A percentile compares a stretch with the other conserved stretches of the same genome.
Conservation (phyloP, 2,888 invertebrate genomes). For the Opisthograptis luteolata region DNA sequence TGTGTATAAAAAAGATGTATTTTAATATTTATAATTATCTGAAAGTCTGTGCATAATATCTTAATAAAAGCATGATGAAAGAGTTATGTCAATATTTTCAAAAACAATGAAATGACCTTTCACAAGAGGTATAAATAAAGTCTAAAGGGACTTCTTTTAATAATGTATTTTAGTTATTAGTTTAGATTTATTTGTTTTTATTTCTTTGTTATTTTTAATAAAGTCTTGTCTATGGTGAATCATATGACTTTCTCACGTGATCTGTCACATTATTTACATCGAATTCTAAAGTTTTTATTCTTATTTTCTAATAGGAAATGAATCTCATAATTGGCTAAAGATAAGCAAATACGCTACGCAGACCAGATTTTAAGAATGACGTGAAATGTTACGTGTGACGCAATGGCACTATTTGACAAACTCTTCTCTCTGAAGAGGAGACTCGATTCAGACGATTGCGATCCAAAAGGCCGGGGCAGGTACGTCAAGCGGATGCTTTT, state of each 20-base stretch:
- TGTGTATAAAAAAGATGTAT: too few species aligned
- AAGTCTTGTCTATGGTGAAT: conserved; percentile 75
- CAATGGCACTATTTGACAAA: conserved; percentile 91
- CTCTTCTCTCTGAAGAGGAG: conserved; percentile 87
- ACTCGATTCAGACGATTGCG: conserved; percentile 68
- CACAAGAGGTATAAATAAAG: conserved; percentile 38
- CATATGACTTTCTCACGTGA: conserved; percentile 82
- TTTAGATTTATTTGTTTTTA: too few species aligned
- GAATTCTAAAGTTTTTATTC: conserved; percentile 48
- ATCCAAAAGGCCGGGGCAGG: conserved; percentile 77
- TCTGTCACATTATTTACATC: conserved; percentile 69
- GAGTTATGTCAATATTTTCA: too few species aligned
- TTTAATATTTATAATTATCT: too few species aligned
- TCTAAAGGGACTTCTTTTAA: too few species aligned
- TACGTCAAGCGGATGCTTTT: conserved; percentile 72
- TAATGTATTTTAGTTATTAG: too few species aligned
- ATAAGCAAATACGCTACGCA: conserved; percentile 47
- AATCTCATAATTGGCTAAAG: conserved; percentile 6
- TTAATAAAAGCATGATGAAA: too few species aligned
- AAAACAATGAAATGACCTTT: too few species aligned
- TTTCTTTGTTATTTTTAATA: too few species aligned
- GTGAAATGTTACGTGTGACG: conserved; percentile 68
- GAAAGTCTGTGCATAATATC: too few species aligned
- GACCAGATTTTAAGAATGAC: conserved; percentile 41
- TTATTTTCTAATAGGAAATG: conserved; percentile 21